These are phyloP conservation scores for Phainopepla nitens DNA, from an alignment of 2,113 vertebrate genomes.

Conservation along the genomic window DNA sequence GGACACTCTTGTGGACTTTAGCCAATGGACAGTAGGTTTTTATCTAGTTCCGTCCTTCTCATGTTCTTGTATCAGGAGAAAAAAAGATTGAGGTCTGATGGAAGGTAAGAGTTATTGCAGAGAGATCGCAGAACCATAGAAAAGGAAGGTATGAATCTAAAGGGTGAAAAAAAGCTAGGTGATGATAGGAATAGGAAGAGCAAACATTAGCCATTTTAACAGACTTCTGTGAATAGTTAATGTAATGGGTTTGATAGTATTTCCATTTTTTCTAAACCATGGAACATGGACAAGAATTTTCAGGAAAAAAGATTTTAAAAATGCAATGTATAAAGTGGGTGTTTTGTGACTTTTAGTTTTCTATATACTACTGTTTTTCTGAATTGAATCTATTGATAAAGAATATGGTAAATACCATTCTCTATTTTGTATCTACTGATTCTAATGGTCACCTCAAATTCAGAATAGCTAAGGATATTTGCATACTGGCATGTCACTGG, in stretches of 20 bases:
- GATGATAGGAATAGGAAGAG: not conserved
- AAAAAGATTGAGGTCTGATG: not conserved
- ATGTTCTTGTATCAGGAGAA: not conserved
- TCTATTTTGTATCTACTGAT: not conserved
- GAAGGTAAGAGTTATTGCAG: not conserved
- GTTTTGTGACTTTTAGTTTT: not conserved
- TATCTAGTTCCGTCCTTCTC: not conserved
- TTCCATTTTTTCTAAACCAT: not conserved
- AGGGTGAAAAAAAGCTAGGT: not conserved
- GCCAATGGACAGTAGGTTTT: not conserved
- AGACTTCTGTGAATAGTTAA: not conserved
- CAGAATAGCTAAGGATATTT: not conserved
- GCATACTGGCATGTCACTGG: not conserved
- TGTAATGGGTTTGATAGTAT: not conserved
- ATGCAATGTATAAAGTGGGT: fast-evolving
- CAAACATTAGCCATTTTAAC: not conserved
- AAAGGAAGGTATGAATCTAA: not conserved
- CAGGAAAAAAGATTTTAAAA: not conserved
- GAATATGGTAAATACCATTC: not conserved
- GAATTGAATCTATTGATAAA: too few relatives aligned
- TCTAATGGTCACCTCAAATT: not conserved
- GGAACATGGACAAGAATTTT: not conserved
- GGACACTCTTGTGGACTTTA: fast-evolving
- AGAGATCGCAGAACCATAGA: not conserved
- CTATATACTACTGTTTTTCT: not conserved